phyloP scores from a whole-genome alignment of 2,113 vertebrate species.

The Apus apus region DNA sequence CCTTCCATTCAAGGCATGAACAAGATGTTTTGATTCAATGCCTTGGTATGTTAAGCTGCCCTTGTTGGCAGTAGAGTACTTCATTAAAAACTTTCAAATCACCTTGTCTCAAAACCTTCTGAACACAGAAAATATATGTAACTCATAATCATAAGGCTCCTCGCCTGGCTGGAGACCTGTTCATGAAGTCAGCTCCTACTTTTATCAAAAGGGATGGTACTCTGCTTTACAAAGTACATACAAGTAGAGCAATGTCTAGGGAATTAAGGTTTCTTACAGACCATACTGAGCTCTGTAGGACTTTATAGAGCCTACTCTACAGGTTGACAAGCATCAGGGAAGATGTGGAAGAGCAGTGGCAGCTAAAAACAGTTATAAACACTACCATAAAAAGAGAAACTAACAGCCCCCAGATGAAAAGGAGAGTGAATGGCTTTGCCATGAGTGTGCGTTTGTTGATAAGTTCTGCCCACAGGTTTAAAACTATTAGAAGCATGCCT shows the following conservation, averaged over 20 bases:
- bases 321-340: slow-evolving; percentile 18
- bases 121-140: background rate
- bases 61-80: slow-evolving; percentile 37
- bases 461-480: background rate
- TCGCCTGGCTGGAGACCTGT: background rate
- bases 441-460: slow-evolving; percentile 36
- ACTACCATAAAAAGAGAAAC: slow-evolving; percentile 57
- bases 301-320: slow-evolving; percentile 21
- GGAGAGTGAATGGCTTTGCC: background rate
- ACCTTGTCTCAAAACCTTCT: slow-evolving; percentile 7
- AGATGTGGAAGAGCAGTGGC: slow-evolving; percentile 11
- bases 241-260: background rate
- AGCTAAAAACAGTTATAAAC: slow-evolving; percentile 22
- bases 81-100: slow-evolving; percentile 31
- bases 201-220: background rate
- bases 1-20: slow-evolving; percentile 65
- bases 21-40: slow-evolving; percentile 51
- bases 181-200: background rate
- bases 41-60: slow-evolving; percentile 59
- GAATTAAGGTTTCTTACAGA: background rate
- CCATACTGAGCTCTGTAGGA: background rate
- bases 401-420: background rate
- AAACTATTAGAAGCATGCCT: slow-evolving; percentile 36
- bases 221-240: background rate
- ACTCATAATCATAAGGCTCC: background rate